A percentile compares a stretch with the other conserved stretches of the same genome.
phyloP scores from a whole-genome alignment of 1,140 invertebrate genomes.

The Zaprionus inermis region DNA sequence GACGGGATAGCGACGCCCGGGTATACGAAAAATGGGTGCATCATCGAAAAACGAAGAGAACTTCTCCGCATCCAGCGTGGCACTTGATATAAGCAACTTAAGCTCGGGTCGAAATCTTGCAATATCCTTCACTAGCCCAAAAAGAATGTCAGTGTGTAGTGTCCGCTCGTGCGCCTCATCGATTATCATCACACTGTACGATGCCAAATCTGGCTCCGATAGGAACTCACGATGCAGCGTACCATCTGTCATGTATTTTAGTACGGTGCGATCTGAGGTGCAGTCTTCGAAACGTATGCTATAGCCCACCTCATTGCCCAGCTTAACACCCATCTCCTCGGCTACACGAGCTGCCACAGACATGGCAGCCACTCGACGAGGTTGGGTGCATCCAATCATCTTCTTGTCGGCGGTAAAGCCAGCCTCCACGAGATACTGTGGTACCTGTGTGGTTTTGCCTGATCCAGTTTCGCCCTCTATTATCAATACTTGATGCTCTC shows the following conservation, averaged over 20 bases:
- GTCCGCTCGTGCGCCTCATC: slow-evolving; percentile 99
- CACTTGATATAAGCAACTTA: slow-evolving; percentile 98
- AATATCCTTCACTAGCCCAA: slow-evolving; percentile 99
- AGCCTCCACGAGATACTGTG: slow-evolving; percentile 97
- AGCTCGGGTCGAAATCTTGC: slow-evolving; percentile 96
- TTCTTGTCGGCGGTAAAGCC: slow-evolving; percentile 93
- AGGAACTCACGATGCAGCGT: slow-evolving; percentile 98
- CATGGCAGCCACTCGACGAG: slow-evolving; percentile 98
- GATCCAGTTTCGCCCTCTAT: slow-evolving; percentile 99
- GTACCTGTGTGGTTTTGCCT: slow-evolving; percentile 99
- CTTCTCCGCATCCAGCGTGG: slow-evolving; percentile 98
- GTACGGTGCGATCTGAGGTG: slow-evolving; percentile 96
- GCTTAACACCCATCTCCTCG: slow-evolving; percentile 99
- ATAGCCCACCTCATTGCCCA: slow-evolving; percentile 99
- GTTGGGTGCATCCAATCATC: slow-evolving; percentile 97
- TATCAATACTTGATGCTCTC: slow-evolving; percentile 95
- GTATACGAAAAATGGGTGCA: slow-evolving; percentile 98
- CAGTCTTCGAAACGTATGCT: slow-evolving; percentile 99
- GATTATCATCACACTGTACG: slow-evolving; percentile 99
- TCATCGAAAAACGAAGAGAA: slow-evolving; percentile 99
- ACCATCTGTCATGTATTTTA: slow-evolving; percentile 99
- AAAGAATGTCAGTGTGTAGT: slow-evolving; percentile 98
- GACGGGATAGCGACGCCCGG: slow-evolving; percentile 90
- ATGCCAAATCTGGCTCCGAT: slow-evolving; percentile 96
- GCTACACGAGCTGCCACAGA: slow-evolving; percentile 98